Base-by-base conservation (phyloP, 1,140 invertebrate species). In the Cyrtorhinus lividipennis region DNA sequence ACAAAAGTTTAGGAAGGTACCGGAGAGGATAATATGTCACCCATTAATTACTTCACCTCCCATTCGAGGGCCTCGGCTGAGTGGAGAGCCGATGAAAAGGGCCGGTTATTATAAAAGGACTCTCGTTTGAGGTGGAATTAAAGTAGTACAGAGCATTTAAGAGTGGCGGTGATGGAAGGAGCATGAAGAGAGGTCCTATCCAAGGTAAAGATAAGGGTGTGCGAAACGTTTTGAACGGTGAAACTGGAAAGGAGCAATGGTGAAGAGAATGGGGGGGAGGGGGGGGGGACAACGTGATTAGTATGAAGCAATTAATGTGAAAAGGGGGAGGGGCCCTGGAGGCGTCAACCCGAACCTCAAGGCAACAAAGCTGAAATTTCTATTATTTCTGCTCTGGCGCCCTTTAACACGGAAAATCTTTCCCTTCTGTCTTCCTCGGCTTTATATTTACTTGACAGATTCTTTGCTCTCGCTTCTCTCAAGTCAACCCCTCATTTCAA, bases 341-440 rank as follows among this genome's bases (percentile, higher is more conserved):
- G 58, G 38, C 63, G 38, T 44, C 24, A 26, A 53, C 8, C 24
- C 45, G 22, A 20, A 45, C 46, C 48, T 38, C 59, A 46, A 22
- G 61, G 57, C 38, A 45, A 53, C 46, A 62, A 64, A 59, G 62
- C 62, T 59, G 46, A 66, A 63, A 64, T 64, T 61, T 64, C 63
- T 64, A 64, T 64, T 64, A 64, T 61, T 64, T 66, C 69, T 69
- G 65, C 65, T 70, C 69, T 61, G 58, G 44, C 63, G 56, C 63
- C 63, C 59, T 59, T 45, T 38, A 44, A 53, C 61, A 56, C 48
- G 27, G 27, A 25, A 26, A n/a, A n/a, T n/a, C n/a, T 15, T 30
- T 59, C 58, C 27, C 27, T 30, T 30, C 58, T 57, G 13, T 22
- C 53, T 38, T 59, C 23, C 27, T n/a, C n/a, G n/a, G n/a, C n/a